These are phyloP conservation scores for Clangula hyemalis DNA, from an alignment of 2,797 vertebrate species.

Conservation along the genomic window DNA sequence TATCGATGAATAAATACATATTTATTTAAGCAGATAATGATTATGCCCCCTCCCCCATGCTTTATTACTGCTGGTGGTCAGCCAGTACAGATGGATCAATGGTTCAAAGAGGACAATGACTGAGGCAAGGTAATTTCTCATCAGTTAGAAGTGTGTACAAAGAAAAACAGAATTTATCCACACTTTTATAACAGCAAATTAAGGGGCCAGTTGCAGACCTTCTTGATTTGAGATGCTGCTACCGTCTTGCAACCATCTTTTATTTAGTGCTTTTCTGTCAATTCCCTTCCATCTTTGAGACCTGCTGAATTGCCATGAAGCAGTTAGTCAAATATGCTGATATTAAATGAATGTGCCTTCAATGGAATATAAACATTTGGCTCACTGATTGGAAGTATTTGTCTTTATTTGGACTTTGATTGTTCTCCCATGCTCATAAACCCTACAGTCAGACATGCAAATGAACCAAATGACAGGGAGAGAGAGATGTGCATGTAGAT, in stretches of 20 bases:
- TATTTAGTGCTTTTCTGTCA: not conserved
- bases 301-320: not conserved
- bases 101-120: not conserved
- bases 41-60: not conserved
- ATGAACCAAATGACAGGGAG: not conserved
- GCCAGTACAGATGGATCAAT: not conserved
- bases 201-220: not conserved
- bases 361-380: not conserved
- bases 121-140: not conserved
- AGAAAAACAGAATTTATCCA: not conserved
- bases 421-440: not conserved
- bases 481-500: not conserved
- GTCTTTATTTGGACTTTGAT: not conserved
- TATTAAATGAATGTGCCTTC: not conserved
- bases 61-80: not conserved
- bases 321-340: not conserved
- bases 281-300: not conserved
- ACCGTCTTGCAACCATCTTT: not conserved
- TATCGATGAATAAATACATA: not conserved
- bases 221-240: not conserved
- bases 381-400: not conserved
- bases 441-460: not conserved
- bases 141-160: not conserved
- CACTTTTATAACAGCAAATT: not conserved
- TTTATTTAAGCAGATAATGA: not conserved